phyloP scores from a whole-genome alignment of 2,888 invertebrate species.

The Hydraecia micacea region DNA sequence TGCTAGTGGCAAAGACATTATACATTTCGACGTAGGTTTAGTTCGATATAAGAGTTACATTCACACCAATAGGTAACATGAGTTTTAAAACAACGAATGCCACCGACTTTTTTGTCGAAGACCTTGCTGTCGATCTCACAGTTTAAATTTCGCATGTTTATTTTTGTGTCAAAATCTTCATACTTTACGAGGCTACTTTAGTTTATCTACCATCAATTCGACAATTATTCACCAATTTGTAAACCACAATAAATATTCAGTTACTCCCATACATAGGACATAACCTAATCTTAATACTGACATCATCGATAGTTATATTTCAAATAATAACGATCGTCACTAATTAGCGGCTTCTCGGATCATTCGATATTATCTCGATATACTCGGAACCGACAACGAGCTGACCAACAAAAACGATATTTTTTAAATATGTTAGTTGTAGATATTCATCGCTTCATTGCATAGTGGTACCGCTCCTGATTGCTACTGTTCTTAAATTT shows the following conservation, averaged over 20 bases:
- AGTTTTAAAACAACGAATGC: not conserved
- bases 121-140: not conserved
- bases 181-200: not conserved
- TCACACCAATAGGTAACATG: not conserved
- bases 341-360: slow-evolving; percentile 59
- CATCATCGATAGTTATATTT: slow-evolving; percentile 53
- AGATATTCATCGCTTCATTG: slow-evolving; percentile 53
- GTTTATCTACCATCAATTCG: not conserved
- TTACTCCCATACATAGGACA: slow-evolving; percentile 9
- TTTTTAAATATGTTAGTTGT: slow-evolving; percentile 7
- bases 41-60: not conserved
- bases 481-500: slow-evolving; percentile 46
- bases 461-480: slow-evolving; percentile 32
- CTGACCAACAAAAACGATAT: slow-evolving; percentile 39
- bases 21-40: not conserved
- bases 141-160: too few relatives aligned
- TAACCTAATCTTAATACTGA: slow-evolving; percentile 40
- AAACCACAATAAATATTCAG: slow-evolving; percentile 11
- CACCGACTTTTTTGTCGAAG: too few relatives aligned
- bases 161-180: not conserved
- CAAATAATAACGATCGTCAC: slow-evolving; percentile 58
- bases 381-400: slow-evolving; percentile 60
- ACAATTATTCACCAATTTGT: not conserved
- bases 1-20: not conserved
- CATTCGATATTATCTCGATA: slow-evolving; percentile 58